Evolutionary conservation across 64 coral and sea anemone genomes (phyloP).

Genomic region (Dendronephthya gigantea): DNA sequence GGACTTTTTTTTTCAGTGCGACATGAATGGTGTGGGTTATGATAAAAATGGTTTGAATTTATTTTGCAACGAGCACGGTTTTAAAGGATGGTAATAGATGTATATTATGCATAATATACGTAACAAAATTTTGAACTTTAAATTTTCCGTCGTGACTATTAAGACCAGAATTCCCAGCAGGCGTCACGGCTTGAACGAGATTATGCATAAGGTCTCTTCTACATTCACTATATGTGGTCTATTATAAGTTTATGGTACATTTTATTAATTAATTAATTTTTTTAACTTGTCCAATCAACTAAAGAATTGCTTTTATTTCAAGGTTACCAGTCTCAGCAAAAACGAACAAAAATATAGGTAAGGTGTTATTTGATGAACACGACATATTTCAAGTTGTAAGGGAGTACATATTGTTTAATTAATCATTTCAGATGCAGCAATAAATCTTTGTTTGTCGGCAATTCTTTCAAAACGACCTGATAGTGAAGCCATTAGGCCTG

Average conservation of each 20-base stretch:
- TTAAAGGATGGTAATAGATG: slow-evolving; percentile 91
- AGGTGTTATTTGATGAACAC: no score
- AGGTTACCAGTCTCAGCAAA: slow-evolving; percentile 88
- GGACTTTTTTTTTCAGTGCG: slow-evolving; percentile 50
- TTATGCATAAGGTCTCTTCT: no score
- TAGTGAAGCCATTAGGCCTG: slow-evolving; percentile 38
- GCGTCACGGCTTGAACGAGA: no score
- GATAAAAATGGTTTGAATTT: slow-evolving; percentile 56
- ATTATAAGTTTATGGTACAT: no score
- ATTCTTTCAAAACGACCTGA: slow-evolving; percentile 32
- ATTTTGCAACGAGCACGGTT: slow-evolving; percentile 79
- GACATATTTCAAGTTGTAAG: no score
- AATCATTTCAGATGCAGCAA: slow-evolving; percentile 48
- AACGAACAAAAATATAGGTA: slow-evolving; percentile 81
- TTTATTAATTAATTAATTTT: no score
- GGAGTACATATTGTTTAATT: neutral
- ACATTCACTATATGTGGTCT: neutral
- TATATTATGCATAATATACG: no score
- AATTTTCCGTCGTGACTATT: neutral
- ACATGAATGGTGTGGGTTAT: slow-evolving; percentile 56
- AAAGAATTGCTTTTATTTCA: neutral
- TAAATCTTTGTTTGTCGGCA: slow-evolving; percentile 59
- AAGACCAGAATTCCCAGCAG: no score
- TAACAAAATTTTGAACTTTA: neutral
- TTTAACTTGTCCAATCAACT: neutral